A percentile compares a stretch with the other conserved stretches of the same genome.
Conservation (phyloP, 2,113 vertebrate genomes). For the Boulengeromyrus knoepffleri region DNA sequence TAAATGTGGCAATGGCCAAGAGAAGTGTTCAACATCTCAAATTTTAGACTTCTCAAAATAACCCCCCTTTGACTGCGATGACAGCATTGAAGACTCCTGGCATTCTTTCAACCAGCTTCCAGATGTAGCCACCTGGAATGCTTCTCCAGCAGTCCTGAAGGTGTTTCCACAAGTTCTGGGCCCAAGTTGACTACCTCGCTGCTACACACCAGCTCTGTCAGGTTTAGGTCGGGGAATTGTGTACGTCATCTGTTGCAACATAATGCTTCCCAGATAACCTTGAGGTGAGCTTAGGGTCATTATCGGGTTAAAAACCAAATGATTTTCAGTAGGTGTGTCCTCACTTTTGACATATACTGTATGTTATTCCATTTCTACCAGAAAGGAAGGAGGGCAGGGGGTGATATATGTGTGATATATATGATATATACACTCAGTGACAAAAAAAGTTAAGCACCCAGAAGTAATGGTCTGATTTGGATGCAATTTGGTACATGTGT, state of each 20-base stretch:
- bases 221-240: neutral
- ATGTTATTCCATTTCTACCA: neutral
- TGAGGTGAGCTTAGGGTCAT: neutral
- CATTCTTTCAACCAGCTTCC: neutral
- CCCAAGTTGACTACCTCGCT: neutral
- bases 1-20: neutral
- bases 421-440: neutral
- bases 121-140: neutral
- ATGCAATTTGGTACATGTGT: too few species aligned
- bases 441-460: too few species aligned
- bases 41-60: neutral
- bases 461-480: too few species aligned
- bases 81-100: neutral
- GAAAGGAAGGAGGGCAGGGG: neutral
- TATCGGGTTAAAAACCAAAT: neutral
- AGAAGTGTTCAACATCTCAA: neutral
- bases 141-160: neutral
- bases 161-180: neutral
- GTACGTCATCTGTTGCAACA: neutral
- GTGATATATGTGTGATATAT: neutral
- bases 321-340: neutral
- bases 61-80: neutral
- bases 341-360: neutral
- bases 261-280: neutral
- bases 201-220: neutral